Base-by-base conservation (phyloP, 2,888 invertebrate species). In the Sarcophaga rosellei region DNA sequence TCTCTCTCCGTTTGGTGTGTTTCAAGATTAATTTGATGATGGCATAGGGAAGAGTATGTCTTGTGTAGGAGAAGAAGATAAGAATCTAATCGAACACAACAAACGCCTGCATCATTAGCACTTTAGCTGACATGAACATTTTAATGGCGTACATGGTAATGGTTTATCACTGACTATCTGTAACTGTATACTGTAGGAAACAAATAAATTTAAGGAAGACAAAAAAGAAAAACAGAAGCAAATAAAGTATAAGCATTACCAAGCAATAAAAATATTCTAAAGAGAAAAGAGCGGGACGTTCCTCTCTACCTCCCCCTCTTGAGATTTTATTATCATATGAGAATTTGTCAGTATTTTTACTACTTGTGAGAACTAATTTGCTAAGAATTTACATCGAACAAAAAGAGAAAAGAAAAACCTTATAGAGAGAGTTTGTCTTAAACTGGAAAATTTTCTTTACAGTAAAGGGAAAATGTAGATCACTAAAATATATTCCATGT, bases 31-130 rank as follows among this genome's bases (percentile, higher is more conserved):
- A 35, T 35, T 35, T 35, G 10, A 8, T 35, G 35, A 8, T 35
- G 35, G 35, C 35, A 35, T 35, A 35, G 35, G 35, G 35, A 35
- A 35, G 10, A 44, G 53, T 17, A 17, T 53, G 5, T 17, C 17
- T 53, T 15, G 53, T 62, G 61, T 59, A 73, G 23, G 6, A 45
- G 25, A 63, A 75, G 57, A 25, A 53, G 45, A 25, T 65, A 25
- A 3, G 17, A 21, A 75, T 57, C 57, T 82, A 75, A 68, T 73
- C 69, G 72, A 23, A 79, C 5, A 77, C 25, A 44, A 61, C 44
- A 81, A 77, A 86, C 80, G 83, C 86, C 83, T 83, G 86, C 86
- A 83, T 86, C 83, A 86, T 86, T 83, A 86, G 80, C 65, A 77
- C 65, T 86, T 86, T 77, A 81, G 86, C 86, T 86, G 86, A 83